Evolutionary conservation across 2,113 vertebrate species (phyloP), one percentile per base, ranked within the genome.

Genomic region (Cisticola juncidis): DNA sequence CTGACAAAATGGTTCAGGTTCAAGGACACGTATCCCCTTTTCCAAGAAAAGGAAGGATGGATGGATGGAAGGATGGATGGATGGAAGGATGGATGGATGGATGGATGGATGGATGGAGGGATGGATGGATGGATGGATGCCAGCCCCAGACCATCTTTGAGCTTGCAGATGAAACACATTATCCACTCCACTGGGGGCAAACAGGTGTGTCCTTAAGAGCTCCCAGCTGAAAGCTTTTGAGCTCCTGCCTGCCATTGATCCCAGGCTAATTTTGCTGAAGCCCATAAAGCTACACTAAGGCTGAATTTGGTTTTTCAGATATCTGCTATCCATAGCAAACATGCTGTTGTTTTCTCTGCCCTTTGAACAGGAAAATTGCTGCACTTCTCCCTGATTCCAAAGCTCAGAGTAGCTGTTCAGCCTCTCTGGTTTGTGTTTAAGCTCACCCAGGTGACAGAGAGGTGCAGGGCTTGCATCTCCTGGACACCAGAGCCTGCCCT

Each of bases 341-440:
- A 5, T 1, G 18, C 12, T 60, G 13, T 44, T 90, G 24, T 84
- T 94, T 84, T 89, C 44, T 79, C 36, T 86, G 69, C 31, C 42
- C 69, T 86, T 83, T 86, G 71, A 88, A 78, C 28, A 62, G 33
- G 38, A 78, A 78, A 88, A 74, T 81, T 50, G 54, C 42, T 54
- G n/a, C 38, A 68, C 10, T 74, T 81, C 6, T 60, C 48, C 24
- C 36, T 12, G 70, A 65, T 65, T 85, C 57, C 16, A 85, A 65
- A 79, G n/a, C 25, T 79, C 53, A 65, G 4, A 69, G 45, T 1
- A 15, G 60, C 22, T 71, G 25, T 61, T 85, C 50, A 33, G 16
- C 36, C 62, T 64, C 62, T 45, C 45, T 48, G 36, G 24, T 31
- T 85, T 48, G 5, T 45, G 7, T 76, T 28, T 47, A 54, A 20